Conservation (phyloP, 1,140 invertebrate species). For the Drosophila erecta region DNA sequence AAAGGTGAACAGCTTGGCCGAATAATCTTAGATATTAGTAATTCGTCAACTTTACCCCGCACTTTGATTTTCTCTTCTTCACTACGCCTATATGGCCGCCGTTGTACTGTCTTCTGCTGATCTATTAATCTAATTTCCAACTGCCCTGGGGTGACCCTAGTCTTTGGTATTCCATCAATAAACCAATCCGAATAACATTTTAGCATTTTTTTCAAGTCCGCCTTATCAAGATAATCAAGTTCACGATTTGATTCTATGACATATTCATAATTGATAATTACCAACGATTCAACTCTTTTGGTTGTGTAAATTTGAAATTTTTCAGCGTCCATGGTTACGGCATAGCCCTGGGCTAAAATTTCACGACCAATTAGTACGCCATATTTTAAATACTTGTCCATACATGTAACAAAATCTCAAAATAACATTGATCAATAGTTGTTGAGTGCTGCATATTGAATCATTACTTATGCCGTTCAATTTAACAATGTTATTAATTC, state of each 20-base stretch:
- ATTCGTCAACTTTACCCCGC: slow-evolving; percentile 7
- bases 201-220: neutral
- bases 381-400: neutral
- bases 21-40: slow-evolving; percentile 11
- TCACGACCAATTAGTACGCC: neutral
- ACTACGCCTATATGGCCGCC: slow-evolving; percentile 7
- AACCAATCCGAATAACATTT: neutral
- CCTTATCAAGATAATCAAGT: neutral
- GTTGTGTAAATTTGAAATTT: neutral
- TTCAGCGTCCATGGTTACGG: neutral
- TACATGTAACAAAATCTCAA: neutral
- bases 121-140: neutral
- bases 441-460: slow-evolving; percentile 1
- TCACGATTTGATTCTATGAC: neutral
- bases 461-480: slow-evolving; percentile 15
- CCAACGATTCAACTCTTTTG: neutral
- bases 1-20: slow-evolving; percentile 10
- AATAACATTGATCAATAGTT: slow-evolving; percentile 12
- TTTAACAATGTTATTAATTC: slow-evolving; percentile 7
- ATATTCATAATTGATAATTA: neutral
- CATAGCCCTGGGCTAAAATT: neutral
- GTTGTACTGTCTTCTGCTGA: neutral
- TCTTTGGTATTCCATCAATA: neutral
- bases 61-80: slow-evolving; percentile 8
- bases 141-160: too few relatives aligned